Evolutionary conservation across 2,888 invertebrate genomes (phyloP).

Genomic region (Tanaodytes sp.): DNA sequence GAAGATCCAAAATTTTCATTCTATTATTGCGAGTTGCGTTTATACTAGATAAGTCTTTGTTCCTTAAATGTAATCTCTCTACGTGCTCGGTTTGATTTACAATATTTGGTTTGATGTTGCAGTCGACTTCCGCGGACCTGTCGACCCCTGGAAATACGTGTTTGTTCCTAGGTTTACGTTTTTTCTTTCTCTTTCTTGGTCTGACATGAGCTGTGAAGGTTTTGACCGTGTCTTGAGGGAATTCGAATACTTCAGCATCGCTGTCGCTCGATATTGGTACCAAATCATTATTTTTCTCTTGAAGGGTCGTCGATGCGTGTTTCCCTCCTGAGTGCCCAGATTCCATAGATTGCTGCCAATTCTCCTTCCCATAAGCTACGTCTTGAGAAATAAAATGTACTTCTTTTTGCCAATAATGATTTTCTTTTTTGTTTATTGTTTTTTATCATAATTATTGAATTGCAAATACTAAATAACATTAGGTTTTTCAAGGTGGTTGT

Average conservation of each 20-base stretch:
- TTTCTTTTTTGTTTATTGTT: background rate
- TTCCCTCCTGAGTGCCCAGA: slow-evolving; percentile 55
- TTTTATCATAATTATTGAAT: no score
- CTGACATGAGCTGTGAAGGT: slow-evolving; percentile 12
- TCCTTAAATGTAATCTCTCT: slow-evolving; percentile 4
- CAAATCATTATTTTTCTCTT: slow-evolving; percentile 67
- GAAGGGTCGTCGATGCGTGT: slow-evolving; percentile 60
- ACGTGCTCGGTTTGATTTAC: slow-evolving; percentile 42
- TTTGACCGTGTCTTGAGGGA: background rate
- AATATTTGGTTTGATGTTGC: background rate
- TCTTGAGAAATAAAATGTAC: slow-evolving; percentile 68
- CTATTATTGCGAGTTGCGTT: background rate
- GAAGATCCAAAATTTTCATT: slow-evolving; percentile 46
- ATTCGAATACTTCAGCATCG: slow-evolving; percentile 64
- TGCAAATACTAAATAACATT: no score
- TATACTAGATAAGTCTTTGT: slow-evolving; percentile 2
- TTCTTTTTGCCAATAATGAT: slow-evolving; percentile 65
- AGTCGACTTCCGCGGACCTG: background rate
- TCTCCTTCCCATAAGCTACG: slow-evolving; percentile 70
- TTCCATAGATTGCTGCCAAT: slow-evolving; percentile 65
- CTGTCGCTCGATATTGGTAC: slow-evolving; percentile 70
- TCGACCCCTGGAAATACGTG: background rate
- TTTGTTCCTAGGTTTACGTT: slow-evolving; percentile 51
- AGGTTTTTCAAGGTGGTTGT: no score
- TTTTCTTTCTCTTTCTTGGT: slow-evolving; percentile 62